Conservation (phyloP, 2,797 vertebrate species). For the Chelon labrosus region DNA sequence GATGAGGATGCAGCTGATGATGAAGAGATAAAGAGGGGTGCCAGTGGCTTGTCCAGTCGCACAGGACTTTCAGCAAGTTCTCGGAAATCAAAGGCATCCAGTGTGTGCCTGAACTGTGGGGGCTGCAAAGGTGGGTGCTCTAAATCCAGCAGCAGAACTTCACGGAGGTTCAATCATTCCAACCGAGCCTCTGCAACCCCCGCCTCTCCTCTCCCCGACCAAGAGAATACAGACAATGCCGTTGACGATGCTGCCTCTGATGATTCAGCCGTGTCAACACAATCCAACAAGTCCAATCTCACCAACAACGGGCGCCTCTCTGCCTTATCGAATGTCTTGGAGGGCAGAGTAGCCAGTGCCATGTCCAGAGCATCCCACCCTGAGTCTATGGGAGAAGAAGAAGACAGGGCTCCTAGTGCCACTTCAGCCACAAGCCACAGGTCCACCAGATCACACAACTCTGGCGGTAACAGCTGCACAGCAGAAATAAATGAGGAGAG, state of each 20-base stretch:
- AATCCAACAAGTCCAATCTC: conserved; percentile 75
- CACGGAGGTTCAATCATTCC: conserved; percentile 45
- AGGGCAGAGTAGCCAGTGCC: conserved; percentile 40
- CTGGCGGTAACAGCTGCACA: neutral
- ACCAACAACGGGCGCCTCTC: conserved; percentile 58
- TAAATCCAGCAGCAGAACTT: conserved; percentile 47
- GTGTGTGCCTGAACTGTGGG: conserved; percentile 74
- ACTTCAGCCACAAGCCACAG: conserved; percentile 48
- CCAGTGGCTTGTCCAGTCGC: conserved; percentile 59
- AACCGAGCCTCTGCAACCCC: conserved; percentile 27
- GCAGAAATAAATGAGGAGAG: conserved; percentile 40
- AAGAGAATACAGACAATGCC: conserved; percentile 3
- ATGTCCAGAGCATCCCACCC: conserved; percentile 46
- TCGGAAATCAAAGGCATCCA: conserved; percentile 61
- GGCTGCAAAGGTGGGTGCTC: conserved; percentile 63
- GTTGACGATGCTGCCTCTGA: conserved; percentile 50
- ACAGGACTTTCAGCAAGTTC: conserved; percentile 62
- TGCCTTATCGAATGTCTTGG: conserved; percentile 35
- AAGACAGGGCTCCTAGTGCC: conserved; percentile 37
- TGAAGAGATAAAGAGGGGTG: conserved; percentile 59
- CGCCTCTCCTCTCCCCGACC: conserved; percentile 1
- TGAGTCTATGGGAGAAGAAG: conserved; percentile 25
- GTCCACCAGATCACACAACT: conserved; percentile 56
- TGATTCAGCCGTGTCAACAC: conserved; percentile 56
- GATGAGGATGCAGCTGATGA: conserved; percentile 53